These are phyloP conservation scores for Collichthys lucidus DNA, from an alignment of 2,113 vertebrate species.

Conservation along the genomic window DNA sequence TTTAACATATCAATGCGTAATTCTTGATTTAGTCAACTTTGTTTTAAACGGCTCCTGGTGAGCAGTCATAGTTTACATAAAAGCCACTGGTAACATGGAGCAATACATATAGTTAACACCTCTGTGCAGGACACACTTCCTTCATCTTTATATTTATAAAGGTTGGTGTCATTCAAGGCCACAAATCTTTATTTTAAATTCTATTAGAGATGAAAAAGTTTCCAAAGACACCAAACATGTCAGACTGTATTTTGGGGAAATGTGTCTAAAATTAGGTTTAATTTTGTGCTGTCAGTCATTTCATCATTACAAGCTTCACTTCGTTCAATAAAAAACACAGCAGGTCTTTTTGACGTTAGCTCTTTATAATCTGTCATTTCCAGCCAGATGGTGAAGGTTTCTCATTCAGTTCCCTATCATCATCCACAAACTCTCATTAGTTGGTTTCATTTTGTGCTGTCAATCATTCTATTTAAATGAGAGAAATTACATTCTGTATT, in stretches of 20 bases:
- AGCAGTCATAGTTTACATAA: no score
- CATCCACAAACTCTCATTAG: slow-evolving; percentile 4
- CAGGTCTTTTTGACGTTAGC: background rate
- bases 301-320: background rate
- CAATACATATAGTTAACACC: no score
- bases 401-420: background rate
- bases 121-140: no score
- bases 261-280: background rate
- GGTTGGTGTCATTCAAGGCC: background rate
- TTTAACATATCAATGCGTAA: no score
- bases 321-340: background rate
- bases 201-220: background rate
- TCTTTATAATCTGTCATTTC: slow-evolving; percentile 7
- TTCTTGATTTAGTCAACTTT: no score
- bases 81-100: no score
- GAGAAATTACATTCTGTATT: background rate
- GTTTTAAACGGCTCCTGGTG: no score
- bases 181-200: background rate
- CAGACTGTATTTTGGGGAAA: background rate
- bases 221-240: background rate
- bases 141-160: no score
- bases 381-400: slow-evolving; percentile 6
- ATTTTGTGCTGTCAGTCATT: background rate
- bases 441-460: background rate
- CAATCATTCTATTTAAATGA: background rate